These are phyloP conservation scores for Leptodactylus fuscus DNA, from an alignment of 2,113 vertebrate genomes.

Conservation along the genomic window DNA sequence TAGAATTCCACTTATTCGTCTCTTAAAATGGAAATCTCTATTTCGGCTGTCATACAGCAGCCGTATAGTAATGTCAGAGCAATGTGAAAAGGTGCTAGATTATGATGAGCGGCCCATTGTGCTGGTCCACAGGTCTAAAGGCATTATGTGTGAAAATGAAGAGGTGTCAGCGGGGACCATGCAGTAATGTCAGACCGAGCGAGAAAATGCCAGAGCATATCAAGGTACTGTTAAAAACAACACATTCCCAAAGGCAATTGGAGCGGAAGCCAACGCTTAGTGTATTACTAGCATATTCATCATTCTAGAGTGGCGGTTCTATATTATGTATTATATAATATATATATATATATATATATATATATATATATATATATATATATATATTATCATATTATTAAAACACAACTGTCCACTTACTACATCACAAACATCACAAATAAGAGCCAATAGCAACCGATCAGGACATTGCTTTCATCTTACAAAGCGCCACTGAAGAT, in stretches of 20 bases:
- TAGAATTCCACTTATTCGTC: background rate
- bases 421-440: background rate
- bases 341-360: too few relatives aligned
- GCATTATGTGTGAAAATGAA: slow-evolving; percentile 27
- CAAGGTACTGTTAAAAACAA: slow-evolving; percentile 40
- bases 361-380: too few relatives aligned
- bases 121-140: slow-evolving; percentile 1
- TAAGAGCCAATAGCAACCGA: too few relatives aligned
- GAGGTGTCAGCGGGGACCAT: slow-evolving; percentile 42
- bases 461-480: too few relatives aligned
- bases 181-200: slow-evolving; percentile 18
- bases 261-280: background rate
- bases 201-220: slow-evolving; percentile 42
- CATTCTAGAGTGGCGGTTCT: background rate
- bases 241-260: slow-evolving; percentile 1
- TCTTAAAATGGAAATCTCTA: slow-evolving; percentile 1
- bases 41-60: background rate
- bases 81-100: slow-evolving; percentile 36
- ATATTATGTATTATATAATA: too few relatives aligned
- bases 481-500: too few relatives aligned
- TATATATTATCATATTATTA: too few relatives aligned
- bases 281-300: background rate
- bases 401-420: background rate
- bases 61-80: slow-evolving; percentile 36
- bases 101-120: slow-evolving; percentile 46